These are phyloP conservation scores for Leptopilina drosophilae DNA, from an alignment of 2,888 invertebrate genomes.

Conservation along the genomic window DNA sequence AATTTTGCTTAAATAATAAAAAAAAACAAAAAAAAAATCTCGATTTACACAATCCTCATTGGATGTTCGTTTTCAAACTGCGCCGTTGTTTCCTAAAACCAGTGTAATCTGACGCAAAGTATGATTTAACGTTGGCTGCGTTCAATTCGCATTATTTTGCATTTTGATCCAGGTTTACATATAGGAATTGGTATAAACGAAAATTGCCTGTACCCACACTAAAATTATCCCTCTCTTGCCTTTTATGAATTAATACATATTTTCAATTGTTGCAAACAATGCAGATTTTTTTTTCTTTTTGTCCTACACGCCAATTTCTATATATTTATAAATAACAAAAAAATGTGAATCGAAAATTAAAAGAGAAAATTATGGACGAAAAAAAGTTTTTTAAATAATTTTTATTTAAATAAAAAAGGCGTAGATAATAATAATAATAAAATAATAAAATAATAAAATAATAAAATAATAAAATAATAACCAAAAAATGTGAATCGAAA, in stretches of 20 bases:
- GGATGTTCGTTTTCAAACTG: constrained; percentile 21
- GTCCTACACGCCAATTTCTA: too few species aligned
- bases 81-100: constrained; percentile 24
- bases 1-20: neutral
- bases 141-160: constrained; percentile 40
- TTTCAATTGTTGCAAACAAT: constrained; percentile 8
- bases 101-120: constrained; percentile 41
- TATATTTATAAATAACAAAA: too few species aligned
- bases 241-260: constrained; percentile 12
- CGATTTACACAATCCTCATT: constrained; percentile 32
- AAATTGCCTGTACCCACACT: constrained; percentile 16
- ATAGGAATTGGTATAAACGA: neutral
- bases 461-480: neutral
- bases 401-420: too few species aligned
- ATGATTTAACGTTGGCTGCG: constrained; percentile 36
- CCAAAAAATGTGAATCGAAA: neutral
- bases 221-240: neutral
- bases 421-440: too few species aligned
- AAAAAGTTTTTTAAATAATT: too few species aligned
- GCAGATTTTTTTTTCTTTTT: neutral
- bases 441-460: too few species aligned
- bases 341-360: too few species aligned
- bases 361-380: too few species aligned
- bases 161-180: constrained; percentile 34
- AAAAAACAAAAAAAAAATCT: neutral